Conservation (phyloP, 2,797 vertebrate species). For the Prionace glauca region DNA sequence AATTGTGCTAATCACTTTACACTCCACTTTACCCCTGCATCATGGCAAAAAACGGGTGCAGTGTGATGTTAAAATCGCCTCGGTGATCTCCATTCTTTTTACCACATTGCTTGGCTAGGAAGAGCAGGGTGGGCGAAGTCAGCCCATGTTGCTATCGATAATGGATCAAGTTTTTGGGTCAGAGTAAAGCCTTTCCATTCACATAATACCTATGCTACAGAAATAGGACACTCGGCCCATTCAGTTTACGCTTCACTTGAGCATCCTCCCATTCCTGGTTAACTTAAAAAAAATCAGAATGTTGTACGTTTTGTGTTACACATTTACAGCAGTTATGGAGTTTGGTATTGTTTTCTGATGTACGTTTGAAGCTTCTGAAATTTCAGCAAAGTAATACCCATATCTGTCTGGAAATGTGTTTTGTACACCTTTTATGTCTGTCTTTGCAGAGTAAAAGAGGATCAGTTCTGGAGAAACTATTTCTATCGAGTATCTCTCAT, state of each 20-base stretch:
- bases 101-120: not conserved
- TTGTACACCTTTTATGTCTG: not conserved
- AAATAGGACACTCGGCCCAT: too few relatives aligned
- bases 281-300: not conserved
- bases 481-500: conserved; percentile 41
- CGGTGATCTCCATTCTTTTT: not conserved
- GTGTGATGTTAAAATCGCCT: too few relatives aligned
- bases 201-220: too few relatives aligned
- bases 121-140: not conserved
- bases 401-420: not conserved
- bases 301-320: not conserved
- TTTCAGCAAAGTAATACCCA: not conserved
- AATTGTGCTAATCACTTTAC: too few relatives aligned
- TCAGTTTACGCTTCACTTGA: too few relatives aligned
- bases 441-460: conserved; percentile 39
- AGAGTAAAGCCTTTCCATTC: not conserved
- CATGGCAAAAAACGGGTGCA: too few relatives aligned
- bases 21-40: too few relatives aligned
- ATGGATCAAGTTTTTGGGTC: not conserved
- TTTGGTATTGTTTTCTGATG: not conserved
- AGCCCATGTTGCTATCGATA: not conserved
- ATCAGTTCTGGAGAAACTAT: conserved; percentile 42
- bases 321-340: not conserved
- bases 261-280: not conserved
- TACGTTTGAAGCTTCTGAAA: not conserved